These are phyloP conservation scores for Argyresthia goedartella DNA, from an alignment of 2,888 invertebrate species.

Conservation along the genomic window DNA sequence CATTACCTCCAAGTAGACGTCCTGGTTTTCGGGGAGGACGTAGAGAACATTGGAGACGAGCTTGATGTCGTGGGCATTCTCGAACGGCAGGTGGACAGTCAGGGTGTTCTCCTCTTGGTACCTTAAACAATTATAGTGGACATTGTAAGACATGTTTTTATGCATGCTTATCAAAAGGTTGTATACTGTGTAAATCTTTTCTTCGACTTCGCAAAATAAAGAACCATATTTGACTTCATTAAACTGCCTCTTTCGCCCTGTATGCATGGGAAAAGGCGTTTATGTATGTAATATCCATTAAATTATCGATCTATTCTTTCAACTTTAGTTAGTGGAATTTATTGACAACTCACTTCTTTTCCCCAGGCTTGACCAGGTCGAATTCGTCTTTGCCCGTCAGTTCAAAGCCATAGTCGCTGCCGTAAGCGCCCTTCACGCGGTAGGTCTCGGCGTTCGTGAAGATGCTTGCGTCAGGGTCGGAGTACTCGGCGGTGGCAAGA, in stretches of 20 bases:
- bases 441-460: slow-evolving; percentile 40
- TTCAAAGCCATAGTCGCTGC: slow-evolving; percentile 44
- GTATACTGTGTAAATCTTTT: too few species aligned
- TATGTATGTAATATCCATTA: too few species aligned
- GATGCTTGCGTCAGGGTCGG: slow-evolving; percentile 23
- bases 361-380: slow-evolving; percentile 31
- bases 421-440: slow-evolving; percentile 53
- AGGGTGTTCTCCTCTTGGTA: slow-evolving; percentile 52
- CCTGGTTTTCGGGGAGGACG: slow-evolving; percentile 43
- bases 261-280: too few species aligned
- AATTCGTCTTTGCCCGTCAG: slow-evolving; percentile 46
- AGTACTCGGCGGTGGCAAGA: slow-evolving; percentile 24
- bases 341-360: slow-evolving; percentile 39
- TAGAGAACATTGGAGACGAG: slow-evolving; percentile 38
- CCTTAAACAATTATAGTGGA: slow-evolving; percentile 27
- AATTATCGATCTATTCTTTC: too few species aligned
- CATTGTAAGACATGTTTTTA: too few species aligned
- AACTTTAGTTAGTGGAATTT: too few species aligned
- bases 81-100: slow-evolving; percentile 66
- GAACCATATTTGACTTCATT: too few species aligned
- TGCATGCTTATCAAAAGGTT: too few species aligned
- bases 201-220: too few species aligned
- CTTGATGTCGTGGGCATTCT: slow-evolving; percentile 70
- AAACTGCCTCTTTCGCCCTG: too few species aligned
- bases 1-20: slow-evolving; percentile 36